Base-by-base conservation (phyloP, 2,888 invertebrate genomes). In the Syritta pipiens region DNA sequence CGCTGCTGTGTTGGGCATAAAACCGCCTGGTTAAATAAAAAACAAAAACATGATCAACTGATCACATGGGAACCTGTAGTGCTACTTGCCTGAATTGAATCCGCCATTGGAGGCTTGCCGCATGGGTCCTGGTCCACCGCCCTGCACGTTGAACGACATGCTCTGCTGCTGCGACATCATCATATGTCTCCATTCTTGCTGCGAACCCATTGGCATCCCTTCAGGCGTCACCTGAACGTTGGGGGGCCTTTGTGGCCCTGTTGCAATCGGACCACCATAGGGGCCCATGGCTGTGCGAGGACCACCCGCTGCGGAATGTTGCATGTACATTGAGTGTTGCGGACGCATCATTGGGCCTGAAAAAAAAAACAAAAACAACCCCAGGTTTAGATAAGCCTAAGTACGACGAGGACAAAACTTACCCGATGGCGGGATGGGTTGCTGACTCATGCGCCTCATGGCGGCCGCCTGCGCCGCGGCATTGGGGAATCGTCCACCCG, bases 381-480 rank as follows among this genome's bases (percentile, higher is more conserved):
- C 28, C 4, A 46, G 4, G 7, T 22, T 24, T 14, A 42, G 20
- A 20, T 2, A 3, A 17, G 3, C 19, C 17, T 7, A 19, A 19
- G 10, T 7, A 3, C 7, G 0, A 28, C n/a, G 9, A 9, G 0
- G 3, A n/a, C 3, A 0, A 24, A 62, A 85, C 84, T 87, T 87
- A 92, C 93, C 93, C 46, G 93, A 93, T 10, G 93, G 93, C 22
- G 93, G 93, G 89, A 93, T 93, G 1, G 93, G 91, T 83, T 93
- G 93, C 85, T 94, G 94, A n/a, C 93, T 91, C 87, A 92, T 91
- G 82, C 93, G 89, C 22, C 93, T 89, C 89, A 93, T 92, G 30
- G 87, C 89, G 14, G 89, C 89, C n/a, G 90, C 89, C 62, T 90
- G 89, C 0, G 90, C 90, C 14, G 90, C 90, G 17, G 91, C 88